phyloP scores from a whole-genome alignment of 37 sponge, comb jelly and placozoan genomes.

The Cladorhizidae sp. region DNA sequence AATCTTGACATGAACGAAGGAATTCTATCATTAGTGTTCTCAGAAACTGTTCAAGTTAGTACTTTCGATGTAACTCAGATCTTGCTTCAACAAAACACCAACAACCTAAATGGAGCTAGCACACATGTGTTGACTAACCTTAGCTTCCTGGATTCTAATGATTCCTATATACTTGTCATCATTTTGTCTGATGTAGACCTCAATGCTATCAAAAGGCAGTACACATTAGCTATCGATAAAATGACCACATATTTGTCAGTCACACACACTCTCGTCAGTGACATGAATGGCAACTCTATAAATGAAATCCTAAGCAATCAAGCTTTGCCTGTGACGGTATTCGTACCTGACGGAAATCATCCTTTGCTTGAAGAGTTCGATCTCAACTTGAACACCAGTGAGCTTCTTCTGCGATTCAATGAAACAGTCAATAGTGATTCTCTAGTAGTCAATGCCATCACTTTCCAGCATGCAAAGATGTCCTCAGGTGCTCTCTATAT shows the following conservation, averaged over 20 bases:
- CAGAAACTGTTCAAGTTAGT: slow-evolving; percentile 70
- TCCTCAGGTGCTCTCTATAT: slow-evolving; percentile 18
- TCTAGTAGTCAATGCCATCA: slow-evolving; percentile 58
- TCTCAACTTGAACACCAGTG: slow-evolving; percentile 68
- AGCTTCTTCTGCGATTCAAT: slow-evolving; percentile 72
- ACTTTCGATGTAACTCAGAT: slow-evolving; percentile 62
- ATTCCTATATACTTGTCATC: slow-evolving; percentile 36
- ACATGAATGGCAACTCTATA: slow-evolving; percentile 74
- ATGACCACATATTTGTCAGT: slow-evolving; percentile 59
- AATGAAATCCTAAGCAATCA: slow-evolving; percentile 15
- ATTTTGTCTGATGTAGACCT: slow-evolving; percentile 43
- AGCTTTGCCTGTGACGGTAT: slow-evolving; percentile 47
- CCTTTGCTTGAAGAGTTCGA: slow-evolving; percentile 70
- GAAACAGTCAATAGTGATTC: slow-evolving; percentile 79
- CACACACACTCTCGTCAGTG: slow-evolving; percentile 38
- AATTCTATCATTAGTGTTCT: slow-evolving; percentile 69
- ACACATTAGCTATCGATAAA: slow-evolving; percentile 41
- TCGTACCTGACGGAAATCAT: slow-evolving; percentile 48
- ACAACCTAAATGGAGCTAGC: not conserved
- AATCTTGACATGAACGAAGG: slow-evolving; percentile 77
- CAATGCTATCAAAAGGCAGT: slow-evolving; percentile 75
- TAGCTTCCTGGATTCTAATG: slow-evolving; percentile 26
- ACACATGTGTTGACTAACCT: slow-evolving; percentile 24
- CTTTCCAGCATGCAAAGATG: slow-evolving; percentile 55
- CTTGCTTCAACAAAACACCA: slow-evolving; percentile 57